Percentiles rank a stretch among this genome's conserved stretches.
Evolutionary conservation across 2,888 invertebrate species (phyloP).

Genomic region (Liodrosophila aerea): DNA sequence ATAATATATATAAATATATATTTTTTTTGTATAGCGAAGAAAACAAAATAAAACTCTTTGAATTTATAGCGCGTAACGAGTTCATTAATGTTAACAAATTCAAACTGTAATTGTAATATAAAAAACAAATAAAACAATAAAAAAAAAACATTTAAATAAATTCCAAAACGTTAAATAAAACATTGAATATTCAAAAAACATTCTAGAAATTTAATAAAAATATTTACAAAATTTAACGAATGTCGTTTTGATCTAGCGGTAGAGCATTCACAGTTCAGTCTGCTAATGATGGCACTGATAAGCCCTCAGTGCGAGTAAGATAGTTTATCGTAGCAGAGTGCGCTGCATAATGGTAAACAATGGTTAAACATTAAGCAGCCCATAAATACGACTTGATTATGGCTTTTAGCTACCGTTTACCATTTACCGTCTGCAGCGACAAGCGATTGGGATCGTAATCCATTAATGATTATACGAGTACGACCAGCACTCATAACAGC

Average conservation of each 20-base stretch:
- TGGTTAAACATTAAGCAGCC: conserved; percentile 44
- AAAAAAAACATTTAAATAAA: conserved; percentile 21
- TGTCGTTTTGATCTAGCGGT: not conserved
- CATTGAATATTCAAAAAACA: conserved; percentile 10
- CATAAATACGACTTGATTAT: conserved; percentile 68
- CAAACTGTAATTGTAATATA: conserved; percentile 52
- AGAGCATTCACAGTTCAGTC: not conserved
- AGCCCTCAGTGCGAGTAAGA: not conserved
- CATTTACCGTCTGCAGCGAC: conserved; percentile 40
- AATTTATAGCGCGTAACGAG: conserved; percentile 73
- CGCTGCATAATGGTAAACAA: conserved; percentile 25
- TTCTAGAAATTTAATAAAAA: conserved; percentile 56
- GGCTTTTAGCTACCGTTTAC: conserved; percentile 72
- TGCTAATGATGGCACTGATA: not conserved
- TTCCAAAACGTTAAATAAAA: not conserved
- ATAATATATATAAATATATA: conserved; percentile 26
- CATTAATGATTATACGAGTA: conserved; percentile 58
- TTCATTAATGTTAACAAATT: conserved; percentile 63
- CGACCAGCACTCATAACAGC: conserved; percentile 29
- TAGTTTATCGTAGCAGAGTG: conserved; percentile 12
- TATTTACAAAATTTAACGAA: conserved; percentile 45
- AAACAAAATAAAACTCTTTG: conserved; percentile 59
- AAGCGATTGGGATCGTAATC: conserved; percentile 67
- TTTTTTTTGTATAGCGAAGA: conserved; percentile 56
- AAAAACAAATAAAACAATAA: conserved; percentile 25